Evolutionary conservation across 2,888 invertebrate genomes (phyloP).

Genomic region (Mesorhabditis spiculigera): DNA sequence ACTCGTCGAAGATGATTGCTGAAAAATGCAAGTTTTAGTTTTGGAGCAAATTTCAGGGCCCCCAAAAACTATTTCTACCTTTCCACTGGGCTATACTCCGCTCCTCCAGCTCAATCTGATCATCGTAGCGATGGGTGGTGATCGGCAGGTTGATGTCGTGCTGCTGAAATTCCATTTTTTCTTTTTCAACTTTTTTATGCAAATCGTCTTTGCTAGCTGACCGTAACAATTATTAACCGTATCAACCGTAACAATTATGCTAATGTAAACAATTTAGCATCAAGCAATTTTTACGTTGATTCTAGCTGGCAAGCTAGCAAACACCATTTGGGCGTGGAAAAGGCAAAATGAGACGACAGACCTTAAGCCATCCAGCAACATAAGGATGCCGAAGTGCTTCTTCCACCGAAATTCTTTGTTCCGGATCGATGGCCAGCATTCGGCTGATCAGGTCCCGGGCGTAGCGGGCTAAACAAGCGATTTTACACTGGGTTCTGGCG

Average conservation of each 20-base stretch:
- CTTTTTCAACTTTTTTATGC: background rate
- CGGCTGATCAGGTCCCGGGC: conserved; percentile 90
- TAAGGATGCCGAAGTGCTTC: conserved; percentile 91
- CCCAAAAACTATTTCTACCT: background rate
- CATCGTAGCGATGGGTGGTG: conserved; percentile 5
- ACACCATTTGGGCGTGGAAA: too few species aligned
- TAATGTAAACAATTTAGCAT: background rate
- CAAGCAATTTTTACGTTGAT: too few species aligned
- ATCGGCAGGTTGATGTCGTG: conserved; percentile 6
- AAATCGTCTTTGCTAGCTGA: too few species aligned
- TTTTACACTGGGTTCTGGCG: too few species aligned
- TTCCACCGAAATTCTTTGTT: conserved; percentile 92
- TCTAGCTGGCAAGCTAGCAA: too few species aligned
- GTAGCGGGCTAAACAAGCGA: conserved; percentile 70
- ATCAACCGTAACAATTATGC: too few species aligned
- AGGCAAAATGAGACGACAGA: background rate
- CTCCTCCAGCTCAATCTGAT: background rate
- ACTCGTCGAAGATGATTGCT: background rate
- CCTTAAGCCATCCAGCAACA: conserved; percentile 99
- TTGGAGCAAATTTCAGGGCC: background rate
- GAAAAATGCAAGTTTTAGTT: background rate
- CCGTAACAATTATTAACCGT: too few species aligned
- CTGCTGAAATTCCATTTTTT: background rate
- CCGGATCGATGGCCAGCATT: conserved; percentile 97
- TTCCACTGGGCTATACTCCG: conserved; percentile 3